Evolutionary conservation across 1,140 invertebrate species (phyloP).

Genomic region (Panagrolaimus sp.): DNA sequence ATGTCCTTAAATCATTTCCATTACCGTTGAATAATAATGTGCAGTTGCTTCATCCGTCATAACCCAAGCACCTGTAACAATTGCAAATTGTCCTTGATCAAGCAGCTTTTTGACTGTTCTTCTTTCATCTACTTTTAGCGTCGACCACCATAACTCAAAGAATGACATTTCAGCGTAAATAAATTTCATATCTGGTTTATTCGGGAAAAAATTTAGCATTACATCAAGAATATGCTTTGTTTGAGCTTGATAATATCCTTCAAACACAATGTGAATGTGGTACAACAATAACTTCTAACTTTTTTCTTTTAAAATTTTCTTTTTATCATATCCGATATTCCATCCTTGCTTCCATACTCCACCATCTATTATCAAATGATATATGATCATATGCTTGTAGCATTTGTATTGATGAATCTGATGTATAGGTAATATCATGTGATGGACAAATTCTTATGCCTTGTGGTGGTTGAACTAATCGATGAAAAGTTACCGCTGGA

Average conservation of each 20-base stretch:
- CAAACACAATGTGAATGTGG: constrained; percentile 96
- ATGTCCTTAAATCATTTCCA: constrained; percentile 85
- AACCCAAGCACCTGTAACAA: constrained; percentile 67
- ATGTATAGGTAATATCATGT: background rate
- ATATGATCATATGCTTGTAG: constrained; percentile 76
- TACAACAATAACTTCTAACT: constrained; percentile 87
- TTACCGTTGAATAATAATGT: constrained; percentile 65
- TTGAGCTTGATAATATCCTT: constrained; percentile 80
- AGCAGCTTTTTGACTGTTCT: constrained; percentile 71
- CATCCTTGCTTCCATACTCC: constrained; percentile 98
- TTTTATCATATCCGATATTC: constrained; percentile 73
- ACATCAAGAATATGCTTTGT: constrained; percentile 82
- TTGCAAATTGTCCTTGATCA: constrained; percentile 64
- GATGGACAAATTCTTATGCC: constrained; percentile 12
- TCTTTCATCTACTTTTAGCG: constrained; percentile 68
- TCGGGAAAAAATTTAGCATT: constrained; percentile 74
- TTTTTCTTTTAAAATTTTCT: constrained; percentile 72
- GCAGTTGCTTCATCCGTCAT: constrained; percentile 66
- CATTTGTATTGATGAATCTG: constrained; percentile 66
- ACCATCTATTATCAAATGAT: constrained; percentile 89
- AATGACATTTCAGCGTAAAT: constrained; percentile 96
- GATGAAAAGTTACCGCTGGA: background rate
- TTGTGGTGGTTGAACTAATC: constrained; percentile 16
- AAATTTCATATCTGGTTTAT: constrained; percentile 77
- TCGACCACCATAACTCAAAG: constrained; percentile 84